These are phyloP conservation scores for Grallaria varia DNA, from an alignment of 2,113 vertebrate species.

Conservation along the genomic window DNA sequence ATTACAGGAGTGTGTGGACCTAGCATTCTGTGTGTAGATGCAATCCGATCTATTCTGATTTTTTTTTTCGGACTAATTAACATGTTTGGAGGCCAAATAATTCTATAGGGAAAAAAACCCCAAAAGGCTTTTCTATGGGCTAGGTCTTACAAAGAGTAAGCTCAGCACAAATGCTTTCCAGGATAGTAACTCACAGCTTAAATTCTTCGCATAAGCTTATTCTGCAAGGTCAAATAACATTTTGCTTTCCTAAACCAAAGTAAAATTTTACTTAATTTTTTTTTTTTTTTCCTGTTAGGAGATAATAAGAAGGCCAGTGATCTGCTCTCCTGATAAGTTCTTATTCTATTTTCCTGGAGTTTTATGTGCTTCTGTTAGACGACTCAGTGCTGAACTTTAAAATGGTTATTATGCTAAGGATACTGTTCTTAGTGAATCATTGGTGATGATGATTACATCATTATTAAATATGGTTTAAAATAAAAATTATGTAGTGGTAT, in stretches of 20 bases:
- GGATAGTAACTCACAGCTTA: not conserved
- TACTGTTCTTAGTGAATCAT: not conserved
- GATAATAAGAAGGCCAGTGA: not conserved
- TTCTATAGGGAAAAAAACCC: not conserved
- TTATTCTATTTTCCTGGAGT: not conserved
- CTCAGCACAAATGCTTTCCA: not conserved
- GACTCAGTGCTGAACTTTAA: not conserved
- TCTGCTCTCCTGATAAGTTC: not conserved
- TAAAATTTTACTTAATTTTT: not conserved
- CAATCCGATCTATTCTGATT: not conserved
- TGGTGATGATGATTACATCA: not conserved
- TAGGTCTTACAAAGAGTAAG: not conserved
- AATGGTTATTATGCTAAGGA: not conserved
- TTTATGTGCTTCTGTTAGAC: not conserved
- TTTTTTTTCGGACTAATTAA: not conserved
- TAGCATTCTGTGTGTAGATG: not conserved
- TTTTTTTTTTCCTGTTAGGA: not conserved
- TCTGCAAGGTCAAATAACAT: not conserved
- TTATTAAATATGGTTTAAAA: not conserved
- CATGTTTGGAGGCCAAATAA: not conserved
- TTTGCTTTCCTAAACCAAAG: constrained; percentile 1
- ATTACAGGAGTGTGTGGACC: not conserved
- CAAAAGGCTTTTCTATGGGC: not conserved
- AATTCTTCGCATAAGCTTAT: not conserved
- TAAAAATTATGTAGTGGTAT: not conserved